Percentiles rank a stretch among this genome's conserved stretches.
phyloP scores from a whole-genome alignment of 2,113 vertebrate genomes.

The Cynoglossus semilaevis region DNA sequence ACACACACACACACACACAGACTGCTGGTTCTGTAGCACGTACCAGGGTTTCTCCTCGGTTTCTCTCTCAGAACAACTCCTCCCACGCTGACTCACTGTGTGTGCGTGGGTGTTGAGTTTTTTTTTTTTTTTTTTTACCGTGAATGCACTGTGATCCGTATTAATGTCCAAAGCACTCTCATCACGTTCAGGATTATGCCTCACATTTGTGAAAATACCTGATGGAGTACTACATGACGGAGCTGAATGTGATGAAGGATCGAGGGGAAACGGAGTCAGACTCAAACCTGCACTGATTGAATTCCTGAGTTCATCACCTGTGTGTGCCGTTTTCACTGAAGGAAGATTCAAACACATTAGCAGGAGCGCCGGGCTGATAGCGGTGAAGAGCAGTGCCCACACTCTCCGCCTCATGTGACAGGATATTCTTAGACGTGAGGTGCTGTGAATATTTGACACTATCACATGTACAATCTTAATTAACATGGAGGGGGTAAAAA shows the following conservation, averaged over 20 bases:
- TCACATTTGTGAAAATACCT: constrained; percentile 28
- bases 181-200: constrained; percentile 42
- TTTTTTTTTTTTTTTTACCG: not conserved
- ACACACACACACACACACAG: too few species aligned
- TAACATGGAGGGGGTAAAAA: constrained; percentile 44
- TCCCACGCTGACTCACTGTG: constrained; percentile 30
- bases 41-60: not conserved
- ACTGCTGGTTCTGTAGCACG: too few species aligned
- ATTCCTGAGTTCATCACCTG: constrained; percentile 1
- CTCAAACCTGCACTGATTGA: constrained; percentile 2
- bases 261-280: not conserved
- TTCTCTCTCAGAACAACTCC: constrained; percentile 37
- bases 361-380: constrained; percentile 9
- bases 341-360: constrained; percentile 30
- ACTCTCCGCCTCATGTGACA: constrained; percentile 30
- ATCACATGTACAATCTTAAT: constrained; percentile 71
- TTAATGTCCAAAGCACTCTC: constrained; percentile 57
- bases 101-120: constrained; percentile 33
- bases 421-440: constrained; percentile 72
- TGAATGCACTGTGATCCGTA: constrained; percentile 53
- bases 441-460: constrained; percentile 72
- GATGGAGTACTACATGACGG: constrained; percentile 16
- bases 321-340: not conserved
- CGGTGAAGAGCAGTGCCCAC: constrained; percentile 19
- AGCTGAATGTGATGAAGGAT: not conserved